These are phyloP conservation scores for Hyperoplus immaculatus DNA, from an alignment of 2,797 vertebrate genomes.

Conservation along the genomic window DNA sequence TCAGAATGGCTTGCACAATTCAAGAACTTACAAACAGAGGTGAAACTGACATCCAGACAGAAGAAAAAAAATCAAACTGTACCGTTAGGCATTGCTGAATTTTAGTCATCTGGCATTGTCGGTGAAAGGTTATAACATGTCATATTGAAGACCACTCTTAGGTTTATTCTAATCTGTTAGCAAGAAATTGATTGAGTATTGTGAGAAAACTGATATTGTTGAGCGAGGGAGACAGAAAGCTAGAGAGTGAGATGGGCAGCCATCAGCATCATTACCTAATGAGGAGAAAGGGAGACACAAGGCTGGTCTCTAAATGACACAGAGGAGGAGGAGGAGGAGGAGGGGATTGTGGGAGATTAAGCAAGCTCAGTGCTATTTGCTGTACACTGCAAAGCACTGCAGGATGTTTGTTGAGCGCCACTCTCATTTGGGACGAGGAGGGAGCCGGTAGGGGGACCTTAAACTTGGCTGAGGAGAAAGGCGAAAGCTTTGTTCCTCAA, in stretches of 20 bases:
- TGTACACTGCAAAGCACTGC: conserved; percentile 75
- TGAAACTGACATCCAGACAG: conserved; percentile 26
- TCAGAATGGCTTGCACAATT: conserved; percentile 8
- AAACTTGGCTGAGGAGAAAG: conserved; percentile 62
- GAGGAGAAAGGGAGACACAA: conserved; percentile 75
- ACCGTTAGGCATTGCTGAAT: conserved; percentile 25
- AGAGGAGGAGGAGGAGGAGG: conserved; percentile 72
- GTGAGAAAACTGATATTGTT: conserved; percentile 56
- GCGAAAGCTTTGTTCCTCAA: conserved; percentile 43
- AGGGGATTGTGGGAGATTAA: conserved; percentile 84
- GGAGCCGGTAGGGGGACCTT: conserved; percentile 57
- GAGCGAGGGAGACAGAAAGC: conserved; percentile 12
- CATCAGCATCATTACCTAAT: conserved; percentile 74
- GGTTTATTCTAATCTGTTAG: conserved; percentile 42
- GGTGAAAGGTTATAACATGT: conserved; percentile 50
- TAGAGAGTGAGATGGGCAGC: conserved; percentile 49
- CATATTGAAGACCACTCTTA: conserved; percentile 55
- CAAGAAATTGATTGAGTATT: conserved; percentile 59
- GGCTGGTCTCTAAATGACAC: conserved; percentile 80
- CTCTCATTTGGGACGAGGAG: conserved; percentile 69
- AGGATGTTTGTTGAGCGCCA: conserved; percentile 72
- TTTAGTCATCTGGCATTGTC: conserved; percentile 36
- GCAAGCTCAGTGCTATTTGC: conserved; percentile 77
- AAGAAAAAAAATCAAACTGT: not conserved
- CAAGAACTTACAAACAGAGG: not conserved